phyloP scores from a whole-genome alignment of 2,888 invertebrate genomes.

The Epiblema foenella region DNA sequence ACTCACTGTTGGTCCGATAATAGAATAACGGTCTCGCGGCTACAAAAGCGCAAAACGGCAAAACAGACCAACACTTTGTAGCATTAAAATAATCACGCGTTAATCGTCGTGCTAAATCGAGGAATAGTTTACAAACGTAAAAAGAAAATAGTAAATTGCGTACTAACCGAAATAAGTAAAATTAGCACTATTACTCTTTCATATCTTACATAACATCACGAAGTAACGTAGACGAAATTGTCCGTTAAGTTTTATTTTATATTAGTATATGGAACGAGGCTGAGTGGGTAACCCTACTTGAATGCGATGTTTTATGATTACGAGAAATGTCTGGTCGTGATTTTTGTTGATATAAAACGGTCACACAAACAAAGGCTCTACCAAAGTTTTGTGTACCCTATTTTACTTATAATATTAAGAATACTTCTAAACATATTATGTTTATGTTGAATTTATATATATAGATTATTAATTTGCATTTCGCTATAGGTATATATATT shows the following conservation, averaged over 20 bases:
- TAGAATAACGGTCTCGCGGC: background rate
- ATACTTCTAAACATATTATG: background rate
- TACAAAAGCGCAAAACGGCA: background rate
- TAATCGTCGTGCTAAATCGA: no score
- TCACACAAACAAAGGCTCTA: conserved; percentile 21
- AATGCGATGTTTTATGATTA: background rate
- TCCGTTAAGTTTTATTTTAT: no score
- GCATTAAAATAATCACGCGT: no score
- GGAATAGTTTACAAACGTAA: no score
- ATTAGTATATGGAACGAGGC: no score
- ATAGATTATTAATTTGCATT: conserved; percentile 4
- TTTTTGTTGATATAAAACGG: background rate
- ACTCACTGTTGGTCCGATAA: background rate
- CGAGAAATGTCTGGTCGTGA: conserved; percentile 14
- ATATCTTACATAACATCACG: no score
- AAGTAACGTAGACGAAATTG: no score
- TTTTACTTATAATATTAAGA: conserved; percentile 3
- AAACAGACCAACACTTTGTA: background rate
- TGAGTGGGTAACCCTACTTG: background rate
- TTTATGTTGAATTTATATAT: background rate
- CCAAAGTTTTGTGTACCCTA: conserved; percentile 26
- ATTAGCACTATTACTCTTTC: no score
- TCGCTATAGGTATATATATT: conserved; percentile 11
- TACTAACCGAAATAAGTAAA: no score
- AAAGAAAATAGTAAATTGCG: no score